Base-by-base conservation (phyloP, 2,797 vertebrate species). In the Pygocentrus nattereri region DNA sequence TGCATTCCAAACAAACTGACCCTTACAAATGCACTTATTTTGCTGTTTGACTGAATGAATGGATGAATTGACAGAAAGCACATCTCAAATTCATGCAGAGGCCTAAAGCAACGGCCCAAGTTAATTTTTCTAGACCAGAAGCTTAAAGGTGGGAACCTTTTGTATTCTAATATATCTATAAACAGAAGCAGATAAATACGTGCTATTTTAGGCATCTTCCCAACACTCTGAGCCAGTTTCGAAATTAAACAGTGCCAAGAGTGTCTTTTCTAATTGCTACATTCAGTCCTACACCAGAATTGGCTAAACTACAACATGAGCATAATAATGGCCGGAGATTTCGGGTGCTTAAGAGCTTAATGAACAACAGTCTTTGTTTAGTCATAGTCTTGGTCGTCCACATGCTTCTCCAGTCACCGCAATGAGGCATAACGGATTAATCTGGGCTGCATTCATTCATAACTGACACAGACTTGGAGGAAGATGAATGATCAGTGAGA, bases 401-500 rank as follows among this genome's bases (percentile, higher is more conserved):
- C 25, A 71, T 30, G 27, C 34, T 59, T 49, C 25, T 70, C 27
- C 34, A 62, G 65, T 34, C 59, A 67, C 71, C 6, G 21, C 41
- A 76, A 27, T 52, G 27, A 47, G 18, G 64, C 56, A 70, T 62
- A 70, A 54, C 74, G 75, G 5, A 6, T 11, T 21, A 41, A 44
- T 38, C 44, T 52, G 73, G 74, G 56, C 49, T 59, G 65, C 27
- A 71, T 44, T 84, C 74, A 68, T 65, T 76, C 67, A 58, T 64
- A 56, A 77, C 38, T n/a, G 12, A 68, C 12, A 64, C 31, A 79
- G 76, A 79, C 69, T 58, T 75, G 69, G 52, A 74, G 75, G 38
- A 34, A 49, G 2, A 74, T 54, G 18, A 81, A 70, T n/a, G 56
- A 85, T 44, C 41, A 23, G 38, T 74, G 56, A 70, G 54, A 58